A percentile compares a stretch with the other conserved stretches of the same genome.
phyloP scores from a whole-genome alignment of 2,797 vertebrate genomes.

The Notoglanidium macrostoma region DNA sequence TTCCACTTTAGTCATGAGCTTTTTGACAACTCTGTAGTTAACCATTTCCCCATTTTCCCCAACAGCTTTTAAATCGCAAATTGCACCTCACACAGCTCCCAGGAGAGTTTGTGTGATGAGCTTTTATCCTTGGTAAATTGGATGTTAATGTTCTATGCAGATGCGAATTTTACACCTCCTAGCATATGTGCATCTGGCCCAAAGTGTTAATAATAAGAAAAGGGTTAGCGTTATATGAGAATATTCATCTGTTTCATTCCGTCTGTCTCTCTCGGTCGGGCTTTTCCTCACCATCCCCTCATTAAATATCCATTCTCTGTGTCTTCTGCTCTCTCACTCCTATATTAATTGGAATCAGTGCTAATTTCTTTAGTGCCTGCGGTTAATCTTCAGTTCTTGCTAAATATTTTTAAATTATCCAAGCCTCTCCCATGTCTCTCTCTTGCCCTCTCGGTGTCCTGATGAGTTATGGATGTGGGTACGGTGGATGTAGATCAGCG shows the following conservation, averaged over 20 bases:
- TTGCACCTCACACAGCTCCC: background rate
- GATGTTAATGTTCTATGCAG: background rate
- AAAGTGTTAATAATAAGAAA: background rate
- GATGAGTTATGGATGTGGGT: slow-evolving; percentile 28
- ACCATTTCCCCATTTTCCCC: background rate
- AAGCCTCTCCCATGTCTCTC: slow-evolving; percentile 1
- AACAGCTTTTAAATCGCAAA: background rate
- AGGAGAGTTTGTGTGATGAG: background rate
- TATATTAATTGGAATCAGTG: slow-evolving; percentile 71
- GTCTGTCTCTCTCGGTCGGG: background rate
- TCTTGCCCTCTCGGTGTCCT: slow-evolving; percentile 32
- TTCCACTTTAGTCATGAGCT: background rate
- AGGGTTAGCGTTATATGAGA: slow-evolving; percentile 14
- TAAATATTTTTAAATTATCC: slow-evolving; percentile 53
- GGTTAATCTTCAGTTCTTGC: slow-evolving; percentile 72
- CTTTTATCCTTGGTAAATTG: background rate
- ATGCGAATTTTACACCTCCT: background rate
- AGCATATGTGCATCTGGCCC: background rate
- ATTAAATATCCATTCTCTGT: slow-evolving; percentile 12
- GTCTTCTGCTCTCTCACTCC: slow-evolving; percentile 45
- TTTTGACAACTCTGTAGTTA: background rate
- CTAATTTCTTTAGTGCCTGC: slow-evolving; percentile 73
- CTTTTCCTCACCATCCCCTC: background rate
- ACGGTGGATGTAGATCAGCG: slow-evolving; percentile 51
- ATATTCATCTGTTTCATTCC: background rate